Evolutionary conservation across 2,113 vertebrate genomes (phyloP), one percentile per base, ranked within the genome.

Genomic region (Ameiurus melas): DNA sequence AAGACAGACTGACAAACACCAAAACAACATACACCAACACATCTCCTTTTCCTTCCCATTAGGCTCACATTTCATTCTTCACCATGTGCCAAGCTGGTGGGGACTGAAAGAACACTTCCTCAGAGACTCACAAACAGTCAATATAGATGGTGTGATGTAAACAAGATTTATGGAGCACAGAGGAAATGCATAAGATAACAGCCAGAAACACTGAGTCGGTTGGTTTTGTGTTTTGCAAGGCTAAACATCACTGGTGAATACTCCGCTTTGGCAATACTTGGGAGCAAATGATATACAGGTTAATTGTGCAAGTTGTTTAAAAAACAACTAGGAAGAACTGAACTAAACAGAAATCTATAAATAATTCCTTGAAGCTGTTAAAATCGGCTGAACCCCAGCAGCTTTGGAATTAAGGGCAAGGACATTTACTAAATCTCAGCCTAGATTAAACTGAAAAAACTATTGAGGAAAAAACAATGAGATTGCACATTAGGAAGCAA

Each of bases 391-490:
- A 82, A 55, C 64, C 57, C 51, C 25, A 71, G 53, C 51, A 82
- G 47, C 64, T 82, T 71, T 87, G 62, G 51, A 87, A 87, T 82
- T 82, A 58, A 55, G 33, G 33, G 47, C 86, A 87, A n/a, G 47
- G 20, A 36, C 60, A 39, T 25, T 58, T 68, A 8, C 51, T n/a
- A 57, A 83, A 87, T 70, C 85, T 53, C 16, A 80, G 62, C 60
- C 57, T 57, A 55, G 30, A 30, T 39, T 81, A 87, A 64, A 51
- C 20, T 81, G 75, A 62, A 79, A 43, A 70, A 13, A 36, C 1
- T 53, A 53, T 5, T 68, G 25, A 81, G 57, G 30, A 43, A 79
- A 79, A 62, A 80, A 60, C 80, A 68, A 68, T 68, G 60, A 19
- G 73, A 70, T 27, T 87, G 51, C 51, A 39, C 64, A 47, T 33